Evolutionary conservation across 2,113 vertebrate species (phyloP), one percentile per base, ranked within the genome.

Genomic region (Ceuthmochares aereus): DNA sequence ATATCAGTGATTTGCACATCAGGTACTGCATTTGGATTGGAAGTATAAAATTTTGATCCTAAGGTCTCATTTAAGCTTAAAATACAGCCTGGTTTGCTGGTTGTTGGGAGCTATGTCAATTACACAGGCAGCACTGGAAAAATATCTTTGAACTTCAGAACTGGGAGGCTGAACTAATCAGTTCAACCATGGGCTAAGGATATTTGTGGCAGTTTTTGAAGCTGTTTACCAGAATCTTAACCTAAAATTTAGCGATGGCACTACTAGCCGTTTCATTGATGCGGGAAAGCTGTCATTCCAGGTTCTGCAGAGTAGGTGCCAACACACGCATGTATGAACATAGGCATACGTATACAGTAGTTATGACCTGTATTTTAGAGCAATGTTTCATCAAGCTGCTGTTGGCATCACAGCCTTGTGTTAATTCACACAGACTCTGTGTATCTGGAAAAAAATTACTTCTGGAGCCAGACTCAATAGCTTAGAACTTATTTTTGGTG

Each of bases 301-400:
- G 27, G 49, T 52, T 67, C 78, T 92, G 43, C 34, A 64, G 49
- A 81, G 34, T 21, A 74, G 20, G 19, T 86, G 34, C 60, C 26
- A 92, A 56, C 16, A 56, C 23, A 32, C 4, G 17, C 10, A 20
- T 15, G 13, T 58, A 49, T 21, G 34, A 52, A 30, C 22, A 51
- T 1, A 1, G 17, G 8, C 11, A 29, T 20, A 37, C 14, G 7
- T 14, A 52, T 1, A 1, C 8, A 27, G 45, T 11, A 62, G 14
- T 68, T 76, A 56, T 17, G 15, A 90, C 26, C 34, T 45, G 9
- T 42, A 43, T 88, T 92, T 88, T 84, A 90, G 90, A 89, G 76
- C 32, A 73, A 34, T 11, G 8, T 42, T 88, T 56, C 37, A 66
- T 78, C 17, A 78, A 52, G 43, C 36, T 88, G 70, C 34, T 76